phyloP scores from a whole-genome alignment of 2,797 vertebrate genomes.

The Clarias fuscus region DNA sequence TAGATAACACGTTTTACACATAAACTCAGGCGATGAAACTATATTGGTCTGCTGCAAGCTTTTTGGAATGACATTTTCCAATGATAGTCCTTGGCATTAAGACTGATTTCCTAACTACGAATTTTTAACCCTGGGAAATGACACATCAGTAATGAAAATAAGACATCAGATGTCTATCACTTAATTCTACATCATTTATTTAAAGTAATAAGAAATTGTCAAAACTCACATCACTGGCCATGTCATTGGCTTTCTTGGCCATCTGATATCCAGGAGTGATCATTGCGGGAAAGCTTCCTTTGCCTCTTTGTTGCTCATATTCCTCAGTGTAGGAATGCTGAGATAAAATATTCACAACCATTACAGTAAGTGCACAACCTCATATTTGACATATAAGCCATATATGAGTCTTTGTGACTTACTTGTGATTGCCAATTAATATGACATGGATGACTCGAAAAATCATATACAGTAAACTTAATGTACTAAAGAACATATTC shows the following conservation, averaged over 20 bases:
- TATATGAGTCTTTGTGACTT: neutral
- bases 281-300: constrained; percentile 86
- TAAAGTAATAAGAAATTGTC: neutral
- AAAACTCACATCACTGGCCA: constrained; percentile 80
- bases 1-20: constrained; percentile 29
- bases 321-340: constrained; percentile 78
- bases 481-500: too few relatives aligned
- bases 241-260: constrained; percentile 81
- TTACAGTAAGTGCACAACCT: neutral
- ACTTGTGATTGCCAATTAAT: neutral
- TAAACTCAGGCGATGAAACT: constrained; percentile 46
- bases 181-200: neutral
- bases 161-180: neutral
- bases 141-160: constrained; percentile 42
- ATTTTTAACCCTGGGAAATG: constrained; percentile 21
- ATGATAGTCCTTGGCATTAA: constrained; percentile 29
- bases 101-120: constrained; percentile 26
- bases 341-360: constrained; percentile 8
- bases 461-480: neutral
- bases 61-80: constrained; percentile 59
- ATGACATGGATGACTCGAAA: neutral
- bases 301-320: constrained; percentile 78
- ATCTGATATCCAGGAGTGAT: constrained; percentile 81
- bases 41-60: constrained; percentile 58
- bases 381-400: neutral